Evolutionary conservation across 2,113 vertebrate genomes (phyloP), one percentile per base, ranked within the genome.

Genomic region (Parus major): DNA sequence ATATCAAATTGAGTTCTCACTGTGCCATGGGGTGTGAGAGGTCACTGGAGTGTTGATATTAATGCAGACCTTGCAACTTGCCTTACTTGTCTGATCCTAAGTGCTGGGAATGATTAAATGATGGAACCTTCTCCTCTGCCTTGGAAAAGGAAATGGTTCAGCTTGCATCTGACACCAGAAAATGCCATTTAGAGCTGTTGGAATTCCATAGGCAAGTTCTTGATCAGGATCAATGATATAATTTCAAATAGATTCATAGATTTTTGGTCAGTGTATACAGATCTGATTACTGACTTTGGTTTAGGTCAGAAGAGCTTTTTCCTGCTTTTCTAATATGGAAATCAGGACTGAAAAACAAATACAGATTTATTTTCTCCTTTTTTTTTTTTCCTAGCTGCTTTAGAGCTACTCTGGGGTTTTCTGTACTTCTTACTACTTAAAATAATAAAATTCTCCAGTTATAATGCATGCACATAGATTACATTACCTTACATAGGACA

Each of bases 1-100:
- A 93, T 57, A 88, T 78, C 15, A 72, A 93, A 92, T 93, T 93
- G 93, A 96, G 93, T 93, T 96, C 92, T 94, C 90, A 75, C 91
- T 77, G 61, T 87, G 89, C 94, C 68, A 42, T 41, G 80, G 92
- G 92, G 69, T 93, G 84, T 60, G 82, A 86, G 82, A 93, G 92
- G 94, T 92, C 53, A 17, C 22, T 53, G 69, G 68, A 83, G 88
- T 90, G 92, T 82, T 90, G 86, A 81, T 81, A 47, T 90, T 92
- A 92, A 88, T 75, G 69, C 90, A 92, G 65, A 88, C 86, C 79
- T 86, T 90, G 55, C 82, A 88, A 70, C 90, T 94, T 65, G 56
- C 68, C 85, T 81, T 52, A 14, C 56, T 92, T 90, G 63, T 60
- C 64, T 83, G 49, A 47, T 88, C 20, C 0, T 80, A 35, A 92